Evolutionary conservation across 2,888 invertebrate genomes (phyloP), one percentile per base, ranked within the genome.

Genomic region (Himalopsyche tibetana): DNA sequence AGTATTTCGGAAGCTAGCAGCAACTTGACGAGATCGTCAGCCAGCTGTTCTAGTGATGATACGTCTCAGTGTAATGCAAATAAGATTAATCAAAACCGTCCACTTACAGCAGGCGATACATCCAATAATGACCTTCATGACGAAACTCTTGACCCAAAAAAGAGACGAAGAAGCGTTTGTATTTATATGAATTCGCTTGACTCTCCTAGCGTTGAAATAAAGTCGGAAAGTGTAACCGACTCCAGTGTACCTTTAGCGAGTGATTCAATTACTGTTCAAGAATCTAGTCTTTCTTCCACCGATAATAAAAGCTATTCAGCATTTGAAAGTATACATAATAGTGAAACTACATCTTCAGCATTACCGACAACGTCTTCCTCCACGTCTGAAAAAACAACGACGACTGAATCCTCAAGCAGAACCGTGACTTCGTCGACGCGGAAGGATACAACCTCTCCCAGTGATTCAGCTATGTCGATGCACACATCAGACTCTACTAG

Each of bases 401-500:
- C 87, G n/a, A 83, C 87, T 12, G 86, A 88, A 84, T 85, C 88
- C 45, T 79, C 84, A 5, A 80, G 56, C 19, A 80, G 38, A 36
- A 82, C 83, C 4, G 86, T 85, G 69, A 82, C 87, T 2, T 82
- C 80, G n/a, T 82, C 87, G 1, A 63, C 36, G 5, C 80, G 81
- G n/a, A 69, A 83, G 19, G 87, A 88, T 40, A 90, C 90, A 4
- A 91, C 91, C 45, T 89, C 90, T 1, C 90, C 91, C 0, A 91
- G 91, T 3, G 89, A 92, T 82, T 90, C 89, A 81, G 90, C 91
- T 40, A 90, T 90, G 6, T 91, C 92, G 2, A 89, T 90, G 87
- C 90, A 90, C 42, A 91, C 91, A 15, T 90, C 91, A 17, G 90
- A 91, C 87, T 91, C 91, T 87, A 89, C 89, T 40, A 88, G 86